Percentiles rank a stretch among this genome's conserved stretches.
Conservation (phyloP, 1,140 invertebrate species). For the Rhopalosiphum padi region DNA sequence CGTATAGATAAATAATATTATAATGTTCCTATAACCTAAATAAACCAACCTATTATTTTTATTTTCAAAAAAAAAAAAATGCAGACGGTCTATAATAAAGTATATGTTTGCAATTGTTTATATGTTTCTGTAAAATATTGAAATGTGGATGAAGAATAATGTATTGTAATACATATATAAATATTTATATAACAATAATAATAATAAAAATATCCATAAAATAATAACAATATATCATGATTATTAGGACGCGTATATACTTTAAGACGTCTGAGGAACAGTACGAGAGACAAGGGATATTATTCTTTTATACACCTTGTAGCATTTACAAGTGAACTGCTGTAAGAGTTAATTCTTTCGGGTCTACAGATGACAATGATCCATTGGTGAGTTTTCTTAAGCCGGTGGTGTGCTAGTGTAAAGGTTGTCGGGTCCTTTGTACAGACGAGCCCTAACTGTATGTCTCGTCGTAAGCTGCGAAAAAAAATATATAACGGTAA, state of each 20-base stretch:
- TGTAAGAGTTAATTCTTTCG: constrained; percentile 27
- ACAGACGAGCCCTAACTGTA: background rate
- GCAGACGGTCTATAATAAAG: background rate
- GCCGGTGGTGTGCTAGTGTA: constrained; percentile 1
- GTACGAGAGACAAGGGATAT: background rate
- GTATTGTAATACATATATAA: background rate
- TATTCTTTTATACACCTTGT: background rate
- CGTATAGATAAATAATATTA: background rate
- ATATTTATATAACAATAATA: background rate
- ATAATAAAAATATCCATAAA: background rate
- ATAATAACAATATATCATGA: background rate
- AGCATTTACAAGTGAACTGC: background rate
- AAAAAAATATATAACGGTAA: constrained; percentile 50
- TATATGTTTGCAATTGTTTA: background rate
- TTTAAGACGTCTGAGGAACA: background rate
- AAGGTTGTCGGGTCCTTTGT: background rate
- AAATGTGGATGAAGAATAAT: background rate
- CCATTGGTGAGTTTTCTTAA: constrained; percentile 49
- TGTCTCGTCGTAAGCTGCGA: constrained; percentile 23
- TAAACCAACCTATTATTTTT: background rate
- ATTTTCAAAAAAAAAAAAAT: background rate
- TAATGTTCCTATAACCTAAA: no score
- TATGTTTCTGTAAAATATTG: background rate
- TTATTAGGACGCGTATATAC: background rate
- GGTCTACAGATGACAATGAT: constrained; percentile 44